Evolutionary conservation across 2,797 vertebrate species (phyloP), one percentile per base, ranked within the genome.

Genomic region (Helostoma temminkii): DNA sequence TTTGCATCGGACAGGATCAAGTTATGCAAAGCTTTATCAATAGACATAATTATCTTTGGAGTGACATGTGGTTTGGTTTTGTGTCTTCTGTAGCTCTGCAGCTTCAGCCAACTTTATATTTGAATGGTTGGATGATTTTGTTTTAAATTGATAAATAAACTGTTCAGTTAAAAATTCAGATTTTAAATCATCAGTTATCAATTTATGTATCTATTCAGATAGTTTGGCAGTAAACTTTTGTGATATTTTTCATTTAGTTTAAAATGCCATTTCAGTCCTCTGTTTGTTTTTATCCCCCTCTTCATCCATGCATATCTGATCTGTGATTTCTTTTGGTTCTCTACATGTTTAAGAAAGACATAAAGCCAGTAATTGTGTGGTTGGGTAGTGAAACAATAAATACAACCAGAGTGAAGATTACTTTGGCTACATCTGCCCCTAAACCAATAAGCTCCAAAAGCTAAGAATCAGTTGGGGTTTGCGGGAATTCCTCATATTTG

Each of bases 21-120:
- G n/a, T n/a, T n/a, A n/a, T n/a, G n/a, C n/a, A n/a, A n/a, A n/a
- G n/a, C n/a, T n/a, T n/a, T n/a, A n/a, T n/a, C n/a, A n/a, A n/a
- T n/a, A n/a, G n/a, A n/a, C n/a, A n/a, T n/a, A n/a, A n/a, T 89
- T 83, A 48, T 53, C 75, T 82, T 85, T 89, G 83, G 78, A 88
- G 21, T 24, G 9, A 47, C 34, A 41, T 41, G 12, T 39, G 60
- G 48, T 62, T 87, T 71, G n/a, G n/a, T 57, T 18, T n/a, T n/a
- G n/a, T n/a, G 25, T 32, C 48, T 34, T 70, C 70, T 48, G 18
- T 65, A 42, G 34, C 41, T 74, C 58, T 67, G 26, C 37, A 54
- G 36, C 2, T 49, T 55, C 24, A 52, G 46, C 66, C 58, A 73
- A 30, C 19, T 68, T 57, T 62, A 43, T 62, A 41, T 68, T 36